Conservation (phyloP, 2,113 vertebrate species). For the Mirza zaza region DNA sequence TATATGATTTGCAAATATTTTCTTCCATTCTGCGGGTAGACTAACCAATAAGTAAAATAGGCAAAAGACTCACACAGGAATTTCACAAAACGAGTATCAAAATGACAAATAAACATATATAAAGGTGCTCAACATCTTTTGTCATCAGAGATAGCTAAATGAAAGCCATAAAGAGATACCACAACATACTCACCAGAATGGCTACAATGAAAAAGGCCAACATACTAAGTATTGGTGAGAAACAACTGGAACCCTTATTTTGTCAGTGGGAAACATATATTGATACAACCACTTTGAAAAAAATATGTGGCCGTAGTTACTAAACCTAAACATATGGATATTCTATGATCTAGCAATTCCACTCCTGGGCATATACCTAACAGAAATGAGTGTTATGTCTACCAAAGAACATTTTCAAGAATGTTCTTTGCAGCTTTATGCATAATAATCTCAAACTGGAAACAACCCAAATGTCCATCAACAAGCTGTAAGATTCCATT, state of each 20-base stretch:
- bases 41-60: background rate
- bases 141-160: background rate
- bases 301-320: background rate
- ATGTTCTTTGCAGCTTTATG: constrained; percentile 11
- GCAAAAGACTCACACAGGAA: background rate
- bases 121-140: background rate
- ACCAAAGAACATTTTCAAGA: background rate
- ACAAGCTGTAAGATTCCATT: background rate
- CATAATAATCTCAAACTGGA: background rate
- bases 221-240: background rate
- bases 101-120: background rate
- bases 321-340: background rate
- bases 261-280: background rate
- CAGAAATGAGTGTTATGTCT: background rate
- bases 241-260: background rate
- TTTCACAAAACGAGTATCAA: background rate
- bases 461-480: background rate
- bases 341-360: background rate
- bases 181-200: background rate
- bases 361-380: background rate
- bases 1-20: background rate
- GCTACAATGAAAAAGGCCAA: background rate
- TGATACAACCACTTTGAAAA: background rate
- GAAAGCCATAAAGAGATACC: background rate
- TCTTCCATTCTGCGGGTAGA: background rate